Evolutionary conservation across 2,888 invertebrate genomes (phyloP).

Genomic region (Itoplectis maculator): DNA sequence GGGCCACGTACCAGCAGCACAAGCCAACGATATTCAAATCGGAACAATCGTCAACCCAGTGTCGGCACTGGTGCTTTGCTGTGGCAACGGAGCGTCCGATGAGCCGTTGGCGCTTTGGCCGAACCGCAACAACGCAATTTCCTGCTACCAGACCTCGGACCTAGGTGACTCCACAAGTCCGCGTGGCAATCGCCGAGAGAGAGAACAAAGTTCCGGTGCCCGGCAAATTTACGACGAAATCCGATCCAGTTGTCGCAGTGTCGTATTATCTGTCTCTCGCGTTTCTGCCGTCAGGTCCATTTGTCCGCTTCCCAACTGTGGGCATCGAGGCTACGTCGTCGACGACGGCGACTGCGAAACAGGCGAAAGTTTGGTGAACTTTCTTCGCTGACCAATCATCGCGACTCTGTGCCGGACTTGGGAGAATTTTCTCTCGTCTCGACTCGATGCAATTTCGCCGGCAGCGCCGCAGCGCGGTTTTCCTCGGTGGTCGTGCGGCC

Average conservation of each 20-base stretch:
- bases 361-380: conserved; percentile 46
- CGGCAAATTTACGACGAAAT: conserved; percentile 43
- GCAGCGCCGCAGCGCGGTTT: conserved; percentile 20
- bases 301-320: conserved; percentile 28
- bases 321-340: conserved; percentile 21
- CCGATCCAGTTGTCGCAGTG: conserved; percentile 36
- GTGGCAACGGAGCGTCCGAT: not conserved
- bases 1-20: not conserved
- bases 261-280: conserved; percentile 49
- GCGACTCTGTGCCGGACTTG: not conserved
- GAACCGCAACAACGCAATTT: conserved; percentile 58
- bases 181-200: not conserved
- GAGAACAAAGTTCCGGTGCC: not conserved
- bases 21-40: not conserved
- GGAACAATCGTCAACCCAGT: not conserved
- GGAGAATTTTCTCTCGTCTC: conserved; percentile 33
- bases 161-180: conserved; percentile 9
- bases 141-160: conserved; percentile 1
- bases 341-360: conserved; percentile 33
- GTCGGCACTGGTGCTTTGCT: not conserved
- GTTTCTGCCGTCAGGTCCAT: conserved; percentile 43
- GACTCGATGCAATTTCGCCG: conserved; percentile 16
- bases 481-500: not conserved
- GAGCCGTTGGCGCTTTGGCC: conserved; percentile 39
- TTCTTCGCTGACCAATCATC: conserved; percentile 41